These are phyloP conservation scores for Limanda limanda DNA, from an alignment of 2,113 vertebrate species.

Conservation along the genomic window DNA sequence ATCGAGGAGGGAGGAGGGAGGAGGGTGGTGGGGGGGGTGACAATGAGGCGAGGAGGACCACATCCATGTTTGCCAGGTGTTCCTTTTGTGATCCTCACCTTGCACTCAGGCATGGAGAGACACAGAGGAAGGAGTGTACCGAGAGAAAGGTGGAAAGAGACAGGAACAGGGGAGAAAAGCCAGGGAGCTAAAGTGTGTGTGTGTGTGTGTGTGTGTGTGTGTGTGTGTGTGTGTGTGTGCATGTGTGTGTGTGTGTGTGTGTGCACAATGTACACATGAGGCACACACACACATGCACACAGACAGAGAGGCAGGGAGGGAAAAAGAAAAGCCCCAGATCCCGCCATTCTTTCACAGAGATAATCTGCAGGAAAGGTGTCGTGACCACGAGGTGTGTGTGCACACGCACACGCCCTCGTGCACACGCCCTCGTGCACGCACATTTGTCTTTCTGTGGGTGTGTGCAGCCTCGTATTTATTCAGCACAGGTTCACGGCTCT, in stretches of 20 bases:
- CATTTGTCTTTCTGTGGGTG: constrained; percentile 58
- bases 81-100: constrained; percentile 82
- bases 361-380: constrained; percentile 66
- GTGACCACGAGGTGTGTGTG: constrained; percentile 25
- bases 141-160: constrained; percentile 46
- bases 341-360: constrained; percentile 74
- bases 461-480: constrained; percentile 69
- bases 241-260: constrained; percentile 2
- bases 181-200: constrained; percentile 2
- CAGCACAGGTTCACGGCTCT: constrained; percentile 71
- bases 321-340: constrained; percentile 46
- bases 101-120: constrained; percentile 68
- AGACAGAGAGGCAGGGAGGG: background rate
- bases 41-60: constrained; percentile 72
- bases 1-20: constrained; percentile 27
- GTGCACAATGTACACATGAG: too few relatives aligned
- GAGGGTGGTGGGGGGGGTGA: constrained; percentile 38
- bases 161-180: constrained; percentile 4
- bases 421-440: constrained; percentile 3
- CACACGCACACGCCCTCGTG: background rate
- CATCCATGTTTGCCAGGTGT: constrained; percentile 85
- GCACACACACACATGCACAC: constrained; percentile 2
- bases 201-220: constrained; percentile 1
- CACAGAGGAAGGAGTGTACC: constrained; percentile 36
- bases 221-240: background rate